Base-by-base conservation (phyloP, 2,797 vertebrate genomes). In the Leptatherina wallacei region DNA sequence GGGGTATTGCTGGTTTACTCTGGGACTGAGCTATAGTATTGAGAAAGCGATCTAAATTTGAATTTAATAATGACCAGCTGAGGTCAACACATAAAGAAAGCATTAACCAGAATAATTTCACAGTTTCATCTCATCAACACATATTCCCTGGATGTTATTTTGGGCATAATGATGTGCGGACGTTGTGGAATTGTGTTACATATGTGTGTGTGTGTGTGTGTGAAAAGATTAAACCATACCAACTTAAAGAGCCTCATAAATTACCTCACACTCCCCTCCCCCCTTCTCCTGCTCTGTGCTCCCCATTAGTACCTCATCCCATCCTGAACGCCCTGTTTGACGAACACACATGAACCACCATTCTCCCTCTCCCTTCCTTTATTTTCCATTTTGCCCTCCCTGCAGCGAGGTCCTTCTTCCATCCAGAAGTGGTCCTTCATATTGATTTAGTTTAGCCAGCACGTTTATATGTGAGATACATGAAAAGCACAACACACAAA, bases 281-380 rank as follows among this genome's bases (percentile, higher is more conserved):
- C 70, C 61, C 38, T 10, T 1, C 32, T 22, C 42, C 51, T 30
- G n/a, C 54, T 22, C 44, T 18, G 3, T 22, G 65, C 54, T 78
- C 29, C 18, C 38, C 40, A 69, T 86, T 75, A 81, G 73, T 76
- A 69, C 67, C 55, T 63, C 72, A 12, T 30, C 70, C 55, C 42
- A 33, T 62, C 72, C 59, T 73, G 65, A 77, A 44, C 29, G 56
- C 36, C 56, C 16, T 20, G 27, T 16, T 3, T 40, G 0, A 32
- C 18, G 14, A 42, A 22, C 55, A 56, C 49, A 69, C 60, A 12
- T 58, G 80, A 70, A 55, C 65, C 42, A 52, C 44, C 66, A 47
- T 63, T 56, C 72, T 60, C 84, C 85, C 85, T 74, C 83, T 81
- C 82, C 79, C 66, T 72, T 70, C 66, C 27, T 38, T 68, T 77